Conservation (phyloP, 2,113 vertebrate species). For the Garra rufa region DNA sequence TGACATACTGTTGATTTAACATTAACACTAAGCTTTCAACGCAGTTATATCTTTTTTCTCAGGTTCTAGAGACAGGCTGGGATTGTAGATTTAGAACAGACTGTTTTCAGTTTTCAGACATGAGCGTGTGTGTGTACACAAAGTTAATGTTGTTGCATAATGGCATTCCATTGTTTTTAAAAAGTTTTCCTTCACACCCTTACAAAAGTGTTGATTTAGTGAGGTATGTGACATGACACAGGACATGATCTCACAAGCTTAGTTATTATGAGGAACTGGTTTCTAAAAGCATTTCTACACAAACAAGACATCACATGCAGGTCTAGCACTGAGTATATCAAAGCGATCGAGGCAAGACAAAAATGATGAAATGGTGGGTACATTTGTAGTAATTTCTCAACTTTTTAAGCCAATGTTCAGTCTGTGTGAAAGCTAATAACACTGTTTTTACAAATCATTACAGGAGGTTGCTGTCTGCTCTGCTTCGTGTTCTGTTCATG, state of each 20-base stretch:
- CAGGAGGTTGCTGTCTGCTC: background rate
- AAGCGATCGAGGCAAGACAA: too few relatives aligned
- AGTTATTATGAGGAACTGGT: background rate
- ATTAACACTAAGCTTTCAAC: too few relatives aligned
- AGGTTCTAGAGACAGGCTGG: background rate
- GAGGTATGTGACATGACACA: background rate
- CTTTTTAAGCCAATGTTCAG: background rate
- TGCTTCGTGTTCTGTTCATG: background rate
- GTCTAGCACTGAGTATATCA: too few relatives aligned
- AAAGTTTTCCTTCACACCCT: background rate
- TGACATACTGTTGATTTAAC: background rate
- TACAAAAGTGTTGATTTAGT: too few relatives aligned
- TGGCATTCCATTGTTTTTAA: background rate
- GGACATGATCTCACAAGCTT: background rate
- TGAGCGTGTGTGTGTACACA: background rate
- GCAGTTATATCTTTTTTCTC: too few relatives aligned
- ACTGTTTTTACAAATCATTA: background rate
- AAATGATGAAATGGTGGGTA: background rate
- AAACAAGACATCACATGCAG: background rate
- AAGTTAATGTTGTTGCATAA: background rate
- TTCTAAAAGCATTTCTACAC: background rate
- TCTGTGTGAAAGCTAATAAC: background rate
- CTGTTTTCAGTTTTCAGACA: too few relatives aligned
- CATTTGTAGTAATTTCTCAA: background rate
- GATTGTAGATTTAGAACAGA: background rate